phyloP scores from a whole-genome alignment of 2,888 invertebrate genomes.

The Himalopsyche kuldschensis region DNA sequence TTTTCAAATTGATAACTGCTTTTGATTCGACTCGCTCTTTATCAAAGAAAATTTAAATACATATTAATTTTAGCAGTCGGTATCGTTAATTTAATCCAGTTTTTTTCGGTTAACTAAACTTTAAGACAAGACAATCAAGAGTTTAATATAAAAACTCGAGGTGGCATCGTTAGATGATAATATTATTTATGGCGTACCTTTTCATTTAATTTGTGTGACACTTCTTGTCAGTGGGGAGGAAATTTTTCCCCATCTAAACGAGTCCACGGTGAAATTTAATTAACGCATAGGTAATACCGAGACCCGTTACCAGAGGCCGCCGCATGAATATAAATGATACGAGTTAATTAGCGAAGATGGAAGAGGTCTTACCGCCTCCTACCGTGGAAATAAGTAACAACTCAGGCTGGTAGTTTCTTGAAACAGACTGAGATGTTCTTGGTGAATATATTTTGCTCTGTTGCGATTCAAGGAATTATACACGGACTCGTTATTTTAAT shows the following conservation, averaged over 20 bases:
- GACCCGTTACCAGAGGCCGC: neutral
- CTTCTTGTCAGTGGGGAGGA: neutral
- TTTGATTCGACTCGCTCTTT: too few species aligned
- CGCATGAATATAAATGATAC: constrained; percentile 18
- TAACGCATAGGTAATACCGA: neutral
- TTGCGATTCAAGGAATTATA: too few species aligned
- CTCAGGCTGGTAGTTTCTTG: neutral
- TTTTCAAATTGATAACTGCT: too few species aligned
- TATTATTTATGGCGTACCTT: neutral
- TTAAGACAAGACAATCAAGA: neutral
- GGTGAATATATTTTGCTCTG: neutral
- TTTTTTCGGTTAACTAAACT: neutral
- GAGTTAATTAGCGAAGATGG: constrained; percentile 17
- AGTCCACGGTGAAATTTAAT: neutral
- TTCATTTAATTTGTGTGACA: neutral
- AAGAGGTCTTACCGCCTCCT: neutral
- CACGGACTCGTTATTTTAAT: too few species aligned
- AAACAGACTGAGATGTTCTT: neutral
- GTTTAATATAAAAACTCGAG: neutral
- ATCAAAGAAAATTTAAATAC: too few species aligned
- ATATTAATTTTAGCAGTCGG: too few species aligned
- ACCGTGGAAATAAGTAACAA: neutral
- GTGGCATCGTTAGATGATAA: neutral
- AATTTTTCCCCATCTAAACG: neutral
- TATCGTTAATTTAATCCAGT: too few species aligned